phyloP scores from a whole-genome alignment of 2,113 vertebrate species.

The Nycticryphes semicollaris region DNA sequence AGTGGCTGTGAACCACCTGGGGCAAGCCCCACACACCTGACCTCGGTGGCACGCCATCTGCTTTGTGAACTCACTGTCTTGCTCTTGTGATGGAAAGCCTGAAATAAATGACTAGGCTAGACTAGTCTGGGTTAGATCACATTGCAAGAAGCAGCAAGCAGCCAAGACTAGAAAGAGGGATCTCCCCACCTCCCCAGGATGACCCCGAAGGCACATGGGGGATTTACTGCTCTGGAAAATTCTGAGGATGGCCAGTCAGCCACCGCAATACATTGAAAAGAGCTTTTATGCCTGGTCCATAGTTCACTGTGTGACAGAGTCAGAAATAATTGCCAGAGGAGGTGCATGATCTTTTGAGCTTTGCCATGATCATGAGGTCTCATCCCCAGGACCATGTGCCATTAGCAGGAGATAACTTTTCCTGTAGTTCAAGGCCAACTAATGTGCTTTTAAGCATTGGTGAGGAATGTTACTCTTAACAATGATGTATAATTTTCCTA shows the following conservation, averaged over 20 bases:
- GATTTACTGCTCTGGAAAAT: background rate
- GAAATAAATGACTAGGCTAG: background rate
- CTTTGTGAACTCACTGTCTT: fast-evolving
- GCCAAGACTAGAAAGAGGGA: background rate
- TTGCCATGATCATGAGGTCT: background rate
- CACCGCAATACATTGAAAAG: fast-evolving
- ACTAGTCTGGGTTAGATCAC: background rate
- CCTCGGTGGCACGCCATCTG: fast-evolving
- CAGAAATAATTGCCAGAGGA: background rate
- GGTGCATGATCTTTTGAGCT: background rate
- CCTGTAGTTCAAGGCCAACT: background rate
- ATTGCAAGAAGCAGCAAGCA: background rate
- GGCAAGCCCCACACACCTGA: fast-evolving
- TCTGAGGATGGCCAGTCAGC: background rate
- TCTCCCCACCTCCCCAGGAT: background rate
- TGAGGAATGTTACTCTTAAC: background rate
- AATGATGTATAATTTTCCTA: background rate
- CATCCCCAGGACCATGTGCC: background rate
- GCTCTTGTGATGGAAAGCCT: background rate
- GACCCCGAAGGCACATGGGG: fast-evolving
- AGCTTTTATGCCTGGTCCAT: background rate
- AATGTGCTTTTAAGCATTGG: background rate
- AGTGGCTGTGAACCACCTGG: fast-evolving
- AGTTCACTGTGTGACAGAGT: fast-evolving
- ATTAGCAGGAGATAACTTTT: background rate